Evolutionary conservation across 2,888 invertebrate genomes (phyloP), one percentile per base, ranked within the genome.

Genomic region (Cheilosia soror): DNA sequence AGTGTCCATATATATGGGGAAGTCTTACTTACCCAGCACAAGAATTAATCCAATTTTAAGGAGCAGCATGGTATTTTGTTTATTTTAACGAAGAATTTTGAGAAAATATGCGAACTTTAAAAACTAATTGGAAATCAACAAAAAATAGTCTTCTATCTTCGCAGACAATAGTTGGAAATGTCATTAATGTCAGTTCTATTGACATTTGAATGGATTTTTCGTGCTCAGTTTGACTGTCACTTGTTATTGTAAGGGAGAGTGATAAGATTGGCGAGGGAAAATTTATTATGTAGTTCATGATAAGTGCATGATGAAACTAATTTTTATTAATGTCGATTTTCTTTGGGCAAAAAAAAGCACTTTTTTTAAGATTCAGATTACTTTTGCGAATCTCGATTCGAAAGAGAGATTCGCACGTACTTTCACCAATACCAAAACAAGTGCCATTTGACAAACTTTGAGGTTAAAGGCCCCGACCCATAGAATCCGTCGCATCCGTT

Each of bases 11-110:
- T 29, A 11, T 4, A 5, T 0, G 13, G 7, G 0, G 2, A n/a
- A 5, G 0, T 20, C 33, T 13, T 0, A 58, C 20, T 53, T 75
- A 84, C 84, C 69, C 20, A 84, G 37, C 0, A 65, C 31, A 40
- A 79, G 47, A 25, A 84, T 47, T 27, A 75, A 69, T 51, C 68
- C 78, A 11, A 83, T 40, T 72, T 79, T 83, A 25, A 73, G 9
- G 3, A 83, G 47, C 6, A 83, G n/a, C 83, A 83, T 83, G 2
- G 20, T 49, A 51, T 37, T 1, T 63, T 63, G 27, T 27, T 7
- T 31, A 44, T 33, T 65, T 60, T 27, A 7, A 11, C 15, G 33
- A 42, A 4, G 29, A 58, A 11, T 33, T 58, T 33, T 5, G 69
- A 37, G n/a, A 57, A 58, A 37, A 29, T 9, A 9, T 20, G n/a